Evolutionary conservation across 2,797 vertebrate genomes (phyloP), one percentile per base, ranked within the genome.

Genomic region (Sphenopsis melanotis): DNA sequence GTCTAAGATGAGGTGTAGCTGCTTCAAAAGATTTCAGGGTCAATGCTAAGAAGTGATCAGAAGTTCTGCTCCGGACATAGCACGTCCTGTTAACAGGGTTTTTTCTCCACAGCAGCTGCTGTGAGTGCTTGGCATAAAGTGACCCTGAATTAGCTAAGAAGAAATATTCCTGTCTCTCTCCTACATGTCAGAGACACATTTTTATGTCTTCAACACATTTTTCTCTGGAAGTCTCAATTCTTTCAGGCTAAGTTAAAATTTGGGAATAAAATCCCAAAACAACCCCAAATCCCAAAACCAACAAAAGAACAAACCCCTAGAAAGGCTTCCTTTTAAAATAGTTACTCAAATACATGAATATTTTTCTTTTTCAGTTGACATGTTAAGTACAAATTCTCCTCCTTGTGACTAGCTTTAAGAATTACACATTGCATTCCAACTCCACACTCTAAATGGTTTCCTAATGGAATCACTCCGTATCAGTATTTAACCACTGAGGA

Each of bases 111-210:
- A 59, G 63, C 84, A 68, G n/a, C 50, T 86, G 19, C 46, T 70
- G 24, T 71, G 80, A 49, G 26, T 70, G 19, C 32, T 75, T 5
- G 15, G 26, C 37, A 42, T 71, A 87, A 90, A 15, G 11, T 75
- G 68, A 83, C 36, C 50, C 82, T 68, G 52, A 68, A 94, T 60
- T 85, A 91, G 50, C 75, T 95, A 75, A 92, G 65, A 96, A 86
- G 64, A 95, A 93, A 80, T 77, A 44, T 56, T 87, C 60, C 19
- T 18, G 8, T 83, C 56, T 80, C 27, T 83, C 19, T 64, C 7
- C 41, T 74, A n/a, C 75, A 50, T 74, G 34, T 89, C 88, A 90
- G 80, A 30, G 17, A 61, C 46, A 63, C 4, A 5, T 76, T 32
- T 66, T 61, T 52, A 72, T 90, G 23, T 90, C 92, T 91, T 80